A percentile compares a stretch with the other conserved stretches of the same genome.
Evolutionary conservation across 2,888 invertebrate genomes (phyloP).

Genomic region (Anagyrus pseudococci): DNA sequence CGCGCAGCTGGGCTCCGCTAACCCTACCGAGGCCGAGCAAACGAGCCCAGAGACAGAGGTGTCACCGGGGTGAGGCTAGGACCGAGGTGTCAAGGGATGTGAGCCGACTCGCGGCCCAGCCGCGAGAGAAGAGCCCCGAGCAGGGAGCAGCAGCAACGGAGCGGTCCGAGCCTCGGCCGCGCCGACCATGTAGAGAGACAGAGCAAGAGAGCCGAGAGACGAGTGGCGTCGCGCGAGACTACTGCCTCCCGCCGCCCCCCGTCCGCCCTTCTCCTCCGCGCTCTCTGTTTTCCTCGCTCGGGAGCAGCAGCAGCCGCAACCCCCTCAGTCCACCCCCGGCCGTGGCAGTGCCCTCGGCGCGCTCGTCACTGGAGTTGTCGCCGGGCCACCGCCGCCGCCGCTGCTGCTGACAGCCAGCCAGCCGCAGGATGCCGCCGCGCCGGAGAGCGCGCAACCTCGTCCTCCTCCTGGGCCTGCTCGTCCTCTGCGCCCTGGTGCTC

Average conservation of each 20-base stretch:
- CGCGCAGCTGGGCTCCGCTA: neutral
- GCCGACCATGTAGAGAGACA: neutral
- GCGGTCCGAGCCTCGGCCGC: no score
- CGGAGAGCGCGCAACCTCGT: constrained; percentile 40
- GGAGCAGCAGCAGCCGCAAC: no score
- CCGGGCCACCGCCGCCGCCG: neutral
- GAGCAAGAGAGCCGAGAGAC: neutral
- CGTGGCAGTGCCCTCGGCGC: no score
- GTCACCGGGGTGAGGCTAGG: no score
- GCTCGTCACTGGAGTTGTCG: neutral
- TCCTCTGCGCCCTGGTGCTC: constrained; percentile 49
- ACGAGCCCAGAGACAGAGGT: no score
- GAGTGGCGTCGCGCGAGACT: neutral
- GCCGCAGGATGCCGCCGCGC: constrained; percentile 48
- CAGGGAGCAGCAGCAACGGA: neutral
- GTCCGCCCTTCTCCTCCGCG: no score
- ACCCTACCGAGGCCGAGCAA: no score
- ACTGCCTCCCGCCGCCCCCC: constrained; percentile 2
- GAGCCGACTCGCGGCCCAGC: neutral
- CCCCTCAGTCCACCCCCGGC: no score
- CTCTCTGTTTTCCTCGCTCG: no score
- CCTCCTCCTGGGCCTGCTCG: constrained; percentile 46
- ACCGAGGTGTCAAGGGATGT: neutral
- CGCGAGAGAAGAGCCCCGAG: neutral
- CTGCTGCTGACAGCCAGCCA: neutral